Base-by-base conservation (phyloP, 2,888 invertebrate genomes). In the Sepiola atlantica region DNA sequence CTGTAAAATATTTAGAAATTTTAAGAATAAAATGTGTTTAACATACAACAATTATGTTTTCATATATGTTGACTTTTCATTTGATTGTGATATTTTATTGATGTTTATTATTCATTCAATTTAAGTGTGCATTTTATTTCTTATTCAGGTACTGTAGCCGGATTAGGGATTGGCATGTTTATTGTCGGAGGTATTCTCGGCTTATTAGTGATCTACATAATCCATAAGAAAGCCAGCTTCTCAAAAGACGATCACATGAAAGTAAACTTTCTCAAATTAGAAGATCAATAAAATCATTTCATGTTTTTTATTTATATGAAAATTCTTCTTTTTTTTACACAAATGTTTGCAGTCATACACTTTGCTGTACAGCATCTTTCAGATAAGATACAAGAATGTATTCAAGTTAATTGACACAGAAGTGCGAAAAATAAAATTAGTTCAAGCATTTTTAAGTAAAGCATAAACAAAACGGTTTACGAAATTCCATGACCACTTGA, bases 161-260 rank as follows among this genome's bases (percentile, higher is more conserved):
- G n/a, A n/a, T 77, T 77, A 77, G 77, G 77, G n/a, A 77, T 77
- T 18, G 77, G 77, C n/a, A 77, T 77, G 77, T 77, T 77, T n/a
- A 14, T 77, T n/a, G 3, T 77, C 2, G 77, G 77, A n/a, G 18
- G n/a, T n/a, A 3, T 77, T 16, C n/a, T 77, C 16, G 77, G 77
- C 14, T 16, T 77, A n/a, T 16, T 77, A 16, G 10, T 77, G 77
- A 77, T 77, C n/a, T 77, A 32, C 77, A 0, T 77, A 14, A 32
- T 77, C 77, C 77, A 77, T 14, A 77, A n/a, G n/a, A 77, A n/a
- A 77, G 77, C 16, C n/a, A n/a, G 14, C n/a, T 16, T 2, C 1
- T 16, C 10, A 18, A 77, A 12, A 77, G 77, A 77, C 16, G 77
- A 77, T n/a, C 77, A 77, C 16, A 77, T n/a, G 77, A 77, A 32